Percentiles rank a stretch among this genome's conserved stretches.
Evolutionary conservation across 1,140 invertebrate species (phyloP).

Genomic region (Aphaenogaster rudis): DNA sequence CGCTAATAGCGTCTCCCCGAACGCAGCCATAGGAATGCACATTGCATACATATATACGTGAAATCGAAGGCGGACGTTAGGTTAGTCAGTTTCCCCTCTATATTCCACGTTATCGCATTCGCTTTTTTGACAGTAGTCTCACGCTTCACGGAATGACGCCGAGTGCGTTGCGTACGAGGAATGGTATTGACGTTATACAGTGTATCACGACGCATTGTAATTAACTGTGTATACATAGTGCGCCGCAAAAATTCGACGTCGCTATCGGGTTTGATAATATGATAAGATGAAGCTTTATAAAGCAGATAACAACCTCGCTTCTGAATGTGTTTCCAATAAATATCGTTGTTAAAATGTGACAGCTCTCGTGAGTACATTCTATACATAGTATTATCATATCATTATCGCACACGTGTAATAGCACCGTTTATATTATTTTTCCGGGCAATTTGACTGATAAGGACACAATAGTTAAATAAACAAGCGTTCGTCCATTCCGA

Average conservation of each 20-base stretch:
- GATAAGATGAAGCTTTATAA: conserved; percentile 15
- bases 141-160: too few species aligned
- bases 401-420: background rate
- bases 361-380: background rate
- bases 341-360: background rate
- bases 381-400: background rate
- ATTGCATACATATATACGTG: too few species aligned
- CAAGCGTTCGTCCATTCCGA: background rate
- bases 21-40: too few species aligned
- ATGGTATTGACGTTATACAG: background rate
- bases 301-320: background rate
- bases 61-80: too few species aligned
- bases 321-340: background rate
- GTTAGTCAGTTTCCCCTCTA: too few species aligned
- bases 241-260: background rate
- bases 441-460: background rate
- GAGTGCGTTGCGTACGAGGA: too few species aligned
- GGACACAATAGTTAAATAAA: background rate
- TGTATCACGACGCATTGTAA: background rate
- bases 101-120: too few species aligned
- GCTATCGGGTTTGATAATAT: background rate
- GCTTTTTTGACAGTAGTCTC: too few species aligned
- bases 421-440: background rate
- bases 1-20: too few species aligned
- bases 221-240: background rate